These are phyloP conservation scores for Oxytorus armatus DNA, from an alignment of 2,888 invertebrate species.

Conservation along the genomic window DNA sequence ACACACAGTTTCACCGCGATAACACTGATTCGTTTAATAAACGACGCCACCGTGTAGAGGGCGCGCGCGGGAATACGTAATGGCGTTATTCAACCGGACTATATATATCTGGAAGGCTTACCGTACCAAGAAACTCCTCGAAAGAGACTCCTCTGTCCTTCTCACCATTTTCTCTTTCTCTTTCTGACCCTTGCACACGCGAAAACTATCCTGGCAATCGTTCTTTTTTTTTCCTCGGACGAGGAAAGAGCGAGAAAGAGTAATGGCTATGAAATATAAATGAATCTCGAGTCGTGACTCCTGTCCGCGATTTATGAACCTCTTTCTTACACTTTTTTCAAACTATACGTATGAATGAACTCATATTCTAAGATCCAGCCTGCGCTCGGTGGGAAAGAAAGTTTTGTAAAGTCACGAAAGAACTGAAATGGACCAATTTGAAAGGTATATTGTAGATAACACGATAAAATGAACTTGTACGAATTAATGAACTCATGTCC, in stretches of 20 bases:
- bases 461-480: no score
- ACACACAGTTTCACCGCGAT: conserved; percentile 78
- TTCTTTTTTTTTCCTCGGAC: background rate
- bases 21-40: conserved; percentile 84
- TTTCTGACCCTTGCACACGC: conserved; percentile 4
- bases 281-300: conserved; percentile 26
- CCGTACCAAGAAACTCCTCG: conserved; percentile 76
- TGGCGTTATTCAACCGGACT: conserved; percentile 82
- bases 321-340: conserved; percentile 6
- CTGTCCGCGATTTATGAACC: conserved; percentile 49
- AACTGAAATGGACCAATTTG: background rate
- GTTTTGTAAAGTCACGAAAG: background rate
- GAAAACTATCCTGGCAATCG: conserved; percentile 6
- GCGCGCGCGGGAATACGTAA: conserved; percentile 65
- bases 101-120: conserved; percentile 81
- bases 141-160: conserved; percentile 51
- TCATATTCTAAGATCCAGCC: background rate
- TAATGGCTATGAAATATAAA: conserved; percentile 51
- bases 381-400: no score
- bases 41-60: conserved; percentile 73
- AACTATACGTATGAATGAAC: conserved; percentile 26
- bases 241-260: conserved; percentile 42
- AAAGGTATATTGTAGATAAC: background rate
- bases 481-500: no score
- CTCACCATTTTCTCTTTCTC: conserved; percentile 40